phyloP scores from a whole-genome alignment of 2,797 vertebrate species.

The Mormyrus hasselquistii region DNA sequence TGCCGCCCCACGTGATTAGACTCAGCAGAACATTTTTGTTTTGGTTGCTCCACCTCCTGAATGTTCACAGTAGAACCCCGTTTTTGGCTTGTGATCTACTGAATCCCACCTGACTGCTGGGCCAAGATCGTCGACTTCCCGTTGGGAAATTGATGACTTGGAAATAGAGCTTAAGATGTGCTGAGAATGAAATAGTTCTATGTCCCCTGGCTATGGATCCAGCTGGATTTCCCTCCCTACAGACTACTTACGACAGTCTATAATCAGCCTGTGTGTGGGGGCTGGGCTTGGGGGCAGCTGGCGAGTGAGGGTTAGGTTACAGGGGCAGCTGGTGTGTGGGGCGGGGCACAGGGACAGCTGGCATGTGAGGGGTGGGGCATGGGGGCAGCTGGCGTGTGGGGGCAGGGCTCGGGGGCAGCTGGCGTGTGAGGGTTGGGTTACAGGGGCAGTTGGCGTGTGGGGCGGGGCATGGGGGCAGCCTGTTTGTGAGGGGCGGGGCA shows the following conservation, averaged over 20 bases:
- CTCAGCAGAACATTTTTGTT: background rate
- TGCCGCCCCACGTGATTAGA: background rate
- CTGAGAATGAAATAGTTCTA: background rate
- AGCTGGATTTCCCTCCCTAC: background rate
- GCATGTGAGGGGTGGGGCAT: background rate
- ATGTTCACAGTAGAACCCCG: background rate
- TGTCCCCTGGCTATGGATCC: background rate
- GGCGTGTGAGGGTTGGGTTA: too few species aligned
- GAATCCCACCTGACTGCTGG: background rate
- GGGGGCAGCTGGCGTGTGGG: too few species aligned
- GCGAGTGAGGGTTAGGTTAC: too few species aligned
- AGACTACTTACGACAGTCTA: background rate
- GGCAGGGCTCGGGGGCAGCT: too few species aligned
- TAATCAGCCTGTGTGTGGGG: too few species aligned
- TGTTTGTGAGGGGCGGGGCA: background rate
- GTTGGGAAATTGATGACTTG: background rate
- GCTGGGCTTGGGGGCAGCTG: too few species aligned
- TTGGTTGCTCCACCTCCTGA: background rate
- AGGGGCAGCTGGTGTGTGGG: too few species aligned
- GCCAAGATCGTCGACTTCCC: background rate
- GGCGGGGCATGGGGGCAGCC: too few species aligned
- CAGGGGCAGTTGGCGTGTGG: too few species aligned
- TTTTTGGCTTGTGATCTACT: background rate
- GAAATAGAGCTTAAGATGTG: background rate
- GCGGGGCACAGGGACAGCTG: too few species aligned